phyloP scores from a whole-genome alignment of 2,888 invertebrate genomes.

The Acrobasis consociella region DNA sequence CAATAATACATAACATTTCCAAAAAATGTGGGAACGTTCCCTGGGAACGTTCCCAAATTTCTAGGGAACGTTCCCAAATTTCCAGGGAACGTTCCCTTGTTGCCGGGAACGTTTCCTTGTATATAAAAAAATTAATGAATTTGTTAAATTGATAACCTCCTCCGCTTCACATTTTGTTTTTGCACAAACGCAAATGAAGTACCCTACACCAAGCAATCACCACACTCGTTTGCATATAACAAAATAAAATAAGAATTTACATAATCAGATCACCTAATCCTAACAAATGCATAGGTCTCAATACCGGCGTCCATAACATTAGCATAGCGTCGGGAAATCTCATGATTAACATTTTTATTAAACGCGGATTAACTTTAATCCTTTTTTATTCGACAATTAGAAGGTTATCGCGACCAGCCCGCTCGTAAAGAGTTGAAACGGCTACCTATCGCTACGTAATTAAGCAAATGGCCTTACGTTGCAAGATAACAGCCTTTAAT shows the following conservation, averaged over 20 bases:
- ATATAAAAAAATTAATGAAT: no score
- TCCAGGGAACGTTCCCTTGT: no score
- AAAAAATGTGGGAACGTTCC: no score
- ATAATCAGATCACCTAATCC: slow-evolving; percentile 20
- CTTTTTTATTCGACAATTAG: slow-evolving; percentile 83
- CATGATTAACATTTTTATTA: slow-evolving; percentile 83
- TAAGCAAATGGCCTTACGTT: slow-evolving; percentile 64
- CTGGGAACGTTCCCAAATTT: no score
- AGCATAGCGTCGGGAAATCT: slow-evolving; percentile 74
- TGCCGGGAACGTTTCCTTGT: no score
- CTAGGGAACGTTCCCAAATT: no score
- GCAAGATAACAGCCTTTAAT: slow-evolving; percentile 64
- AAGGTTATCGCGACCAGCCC: slow-evolving; percentile 70
- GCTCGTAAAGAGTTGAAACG: slow-evolving; percentile 80
- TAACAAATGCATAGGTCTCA: slow-evolving; percentile 32
- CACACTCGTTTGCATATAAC: background rate
- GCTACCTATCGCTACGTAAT: slow-evolving; percentile 72
- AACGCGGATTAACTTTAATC: slow-evolving; percentile 78
- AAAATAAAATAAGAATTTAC: slow-evolving; percentile 18
- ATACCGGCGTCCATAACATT: slow-evolving; percentile 67
- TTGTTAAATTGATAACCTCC: no score
- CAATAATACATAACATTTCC: no score
- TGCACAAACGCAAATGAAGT: no score
- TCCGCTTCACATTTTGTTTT: no score
- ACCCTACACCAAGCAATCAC: background rate